A percentile compares a stretch with the other conserved stretches of the same genome.
Evolutionary conservation across 2,888 invertebrate species (phyloP).

Genomic region (Dinocampus coccinellae): DNA sequence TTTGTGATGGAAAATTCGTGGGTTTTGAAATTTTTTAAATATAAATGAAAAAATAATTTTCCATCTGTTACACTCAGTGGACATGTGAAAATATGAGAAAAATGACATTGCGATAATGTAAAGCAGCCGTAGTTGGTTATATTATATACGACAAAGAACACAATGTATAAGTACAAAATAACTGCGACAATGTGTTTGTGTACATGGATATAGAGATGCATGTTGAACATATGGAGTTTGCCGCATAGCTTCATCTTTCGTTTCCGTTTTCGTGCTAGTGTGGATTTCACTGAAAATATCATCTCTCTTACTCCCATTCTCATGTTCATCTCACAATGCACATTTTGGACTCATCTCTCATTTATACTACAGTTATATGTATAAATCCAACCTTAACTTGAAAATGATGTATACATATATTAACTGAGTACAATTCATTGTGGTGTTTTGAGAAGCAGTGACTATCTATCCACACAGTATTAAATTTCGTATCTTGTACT

Average conservation of each 20-base stretch:
- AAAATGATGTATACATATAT: conserved; percentile 20
- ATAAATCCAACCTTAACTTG: conserved; percentile 1
- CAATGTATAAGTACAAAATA: conserved; percentile 44
- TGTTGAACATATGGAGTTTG: conserved; percentile 42
- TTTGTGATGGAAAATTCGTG: too few relatives aligned
- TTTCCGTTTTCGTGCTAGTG: conserved; percentile 50
- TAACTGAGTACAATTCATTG: conserved; percentile 30
- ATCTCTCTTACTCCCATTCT: conserved; percentile 30
- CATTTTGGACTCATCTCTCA: conserved; percentile 2
- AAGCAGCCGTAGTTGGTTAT: conserved; percentile 11
- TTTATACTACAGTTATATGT: neutral
- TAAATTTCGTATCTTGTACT: neutral
- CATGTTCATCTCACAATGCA: conserved; percentile 22
- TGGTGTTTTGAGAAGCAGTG: neutral
- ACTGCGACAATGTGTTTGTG: conserved; percentile 24
- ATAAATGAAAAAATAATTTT: too few relatives aligned
- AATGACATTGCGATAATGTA: conserved; percentile 25
- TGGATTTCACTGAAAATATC: conserved; percentile 30
- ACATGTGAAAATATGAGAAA: neutral
- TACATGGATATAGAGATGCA: conserved; percentile 15
- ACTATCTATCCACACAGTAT: neutral
- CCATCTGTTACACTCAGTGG: too few relatives aligned
- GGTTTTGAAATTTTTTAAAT: too few relatives aligned
- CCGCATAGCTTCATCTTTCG: conserved; percentile 46
- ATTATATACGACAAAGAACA: conserved; percentile 15